Conservation (phyloP, 2,113 vertebrate genomes). For the Cyphomyrus plagiostoma region DNA sequence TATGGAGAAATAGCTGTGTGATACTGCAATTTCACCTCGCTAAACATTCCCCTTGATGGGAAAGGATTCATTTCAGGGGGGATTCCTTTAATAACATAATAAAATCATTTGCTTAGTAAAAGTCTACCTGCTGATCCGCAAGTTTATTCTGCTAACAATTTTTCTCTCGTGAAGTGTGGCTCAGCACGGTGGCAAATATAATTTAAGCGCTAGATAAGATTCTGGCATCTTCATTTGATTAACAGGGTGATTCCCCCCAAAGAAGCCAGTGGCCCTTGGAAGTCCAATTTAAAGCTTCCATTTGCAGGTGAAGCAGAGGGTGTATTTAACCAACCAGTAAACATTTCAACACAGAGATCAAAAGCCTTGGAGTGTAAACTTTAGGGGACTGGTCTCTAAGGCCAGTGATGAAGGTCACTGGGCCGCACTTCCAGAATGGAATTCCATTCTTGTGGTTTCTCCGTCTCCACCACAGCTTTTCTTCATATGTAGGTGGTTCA, state of each 20-base stretch:
- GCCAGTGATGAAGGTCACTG: neutral
- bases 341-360: neutral
- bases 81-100: neutral
- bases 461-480: neutral
- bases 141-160: neutral
- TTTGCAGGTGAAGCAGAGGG: neutral
- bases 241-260: neutral
- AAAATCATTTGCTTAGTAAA: slow-evolving; percentile 6
- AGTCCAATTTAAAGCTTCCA: neutral
- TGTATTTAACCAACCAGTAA: neutral
- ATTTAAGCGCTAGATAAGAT: neutral
- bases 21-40: neutral
- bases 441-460: neutral
- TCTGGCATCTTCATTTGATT: neutral
- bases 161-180: neutral
- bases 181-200: neutral
- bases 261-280: neutral
- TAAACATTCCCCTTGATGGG: neutral
- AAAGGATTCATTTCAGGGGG: neutral
- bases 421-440: neutral
- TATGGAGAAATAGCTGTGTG: neutral
- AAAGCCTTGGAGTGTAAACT: neutral
- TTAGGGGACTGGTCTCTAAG: neutral
- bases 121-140: neutral
- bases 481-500: neutral